Evolutionary conservation across 2,113 vertebrate species (phyloP), one percentile per base, ranked within the genome.

Genomic region (Morone chrysops): DNA sequence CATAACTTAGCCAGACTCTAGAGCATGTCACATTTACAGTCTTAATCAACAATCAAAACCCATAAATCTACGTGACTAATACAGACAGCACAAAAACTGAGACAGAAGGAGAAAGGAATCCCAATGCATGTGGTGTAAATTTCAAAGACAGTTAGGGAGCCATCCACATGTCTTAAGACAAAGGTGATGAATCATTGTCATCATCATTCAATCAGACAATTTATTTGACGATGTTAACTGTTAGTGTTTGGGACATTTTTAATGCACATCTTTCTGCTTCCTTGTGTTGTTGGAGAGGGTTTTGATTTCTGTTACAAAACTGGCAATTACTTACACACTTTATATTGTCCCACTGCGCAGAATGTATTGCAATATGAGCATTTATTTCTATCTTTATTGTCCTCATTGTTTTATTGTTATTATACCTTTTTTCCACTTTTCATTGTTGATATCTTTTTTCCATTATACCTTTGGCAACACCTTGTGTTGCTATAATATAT

Each of bases 291-390:
- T 78, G 51, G 38, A 82, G 59, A 22, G 38, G 14, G 40, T 80
- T 86, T 77, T 36, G 57, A 43, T 78, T 67, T 51, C 59, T 80
- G 75, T 82, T 57, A 77, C 41, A 67, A 45, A 50, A n/a, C 43
- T 43, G 56, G 53, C 17, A 40, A 38, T 72, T 73, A 50, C 25
- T 72, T 18, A 43, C 70, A 75, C 31, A 41, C 41, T 41, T 6
- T 41, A 12, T 47, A 41, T 60, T 76, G 70, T 51, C 14, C 31
- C 31, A 31, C 31, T 25, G n/a, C 41, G 36, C 25, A 14, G 13
- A n/a, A 47, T 62, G 59, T 72, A 62, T 56, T 72, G 10, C 31
- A 50, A 51, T 8, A 18, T 5, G 6, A 43, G 25, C 8, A 18
- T 67, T 41, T 14, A 50, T 77, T 69, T 25, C 31, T 62, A 11